Evolutionary conservation across 2,888 invertebrate species (phyloP).

Genomic region (Dasypolia templi): DNA sequence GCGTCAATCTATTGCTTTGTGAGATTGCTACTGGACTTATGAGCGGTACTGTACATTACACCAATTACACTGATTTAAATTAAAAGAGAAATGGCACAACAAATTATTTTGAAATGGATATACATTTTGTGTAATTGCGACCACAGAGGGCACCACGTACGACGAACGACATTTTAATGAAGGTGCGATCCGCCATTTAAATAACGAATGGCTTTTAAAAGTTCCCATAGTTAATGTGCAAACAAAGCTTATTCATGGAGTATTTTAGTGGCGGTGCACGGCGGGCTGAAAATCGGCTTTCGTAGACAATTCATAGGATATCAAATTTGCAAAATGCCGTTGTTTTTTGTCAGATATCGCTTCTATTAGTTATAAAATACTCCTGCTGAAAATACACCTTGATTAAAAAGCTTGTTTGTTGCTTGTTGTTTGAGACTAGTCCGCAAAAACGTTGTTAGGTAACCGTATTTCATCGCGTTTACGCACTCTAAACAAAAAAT

Average conservation of each 20-base stretch:
- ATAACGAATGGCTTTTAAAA: constrained; percentile 23
- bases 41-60: no score
- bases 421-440: background rate
- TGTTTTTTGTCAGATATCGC: no score
- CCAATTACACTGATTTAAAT: constrained; percentile 23
- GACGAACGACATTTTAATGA: constrained; percentile 27
- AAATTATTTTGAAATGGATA: constrained; percentile 33
- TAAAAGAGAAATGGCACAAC: constrained; percentile 13
- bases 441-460: background rate
- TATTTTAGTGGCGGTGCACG: background rate
- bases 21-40: no score
- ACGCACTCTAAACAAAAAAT: background rate
- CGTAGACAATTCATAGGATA: no score
- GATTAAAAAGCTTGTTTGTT: background rate
- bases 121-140: constrained; percentile 31
- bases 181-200: background rate
- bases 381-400: background rate
- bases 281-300: no score
- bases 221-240: background rate
- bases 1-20: no score
- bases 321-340: no score
- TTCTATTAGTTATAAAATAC: no score
- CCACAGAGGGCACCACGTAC: constrained; percentile 27
- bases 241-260: background rate
- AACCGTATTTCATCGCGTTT: no score